Base-by-base conservation (phyloP, 2,113 vertebrate species). In the Protobothrops flavoviridis region DNA sequence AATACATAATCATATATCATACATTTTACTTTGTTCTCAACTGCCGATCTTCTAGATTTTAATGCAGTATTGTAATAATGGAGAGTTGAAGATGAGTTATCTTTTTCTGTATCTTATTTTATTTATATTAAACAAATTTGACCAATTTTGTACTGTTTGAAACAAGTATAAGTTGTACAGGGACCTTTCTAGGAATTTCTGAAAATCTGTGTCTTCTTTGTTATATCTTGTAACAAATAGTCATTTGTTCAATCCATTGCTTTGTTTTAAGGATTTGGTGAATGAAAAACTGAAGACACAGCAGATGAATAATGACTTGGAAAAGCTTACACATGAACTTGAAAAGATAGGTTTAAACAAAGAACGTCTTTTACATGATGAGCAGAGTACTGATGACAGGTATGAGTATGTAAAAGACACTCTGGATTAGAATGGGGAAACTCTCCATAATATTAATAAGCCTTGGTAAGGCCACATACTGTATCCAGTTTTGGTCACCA, bases 331-430 rank as follows among this genome's bases (percentile, higher is more conserved):
- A 50, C 98, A 99, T 0, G 99, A 99, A 94, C 97, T 99, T 96
- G 99, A 99, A 97, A 99, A 99, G 95, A 99, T 99, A 52, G 99
- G 99, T 3, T 97, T 99, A 88, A 99, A 99, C 97, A 99, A 99
- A 96, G 99, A 99, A 91, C 98, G 99, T 52, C 98, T 99, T 52
- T 97, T 99, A 92, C 98, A 98, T 0, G 99, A 99, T 64, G 99
- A 99, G n/a, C 98, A 99, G 96, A 98, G 98, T 97, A 99, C 98
- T 43, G 99, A 99, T 91, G 99, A 99, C 97, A 99, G 99, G 99
- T 99, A 90, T 69, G 96, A 97, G 97, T 55, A 17, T 20, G 57
- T 4, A 55, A 23, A 81, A 61, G 13, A 61, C n/a, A 91, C 0
- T 90, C 53, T 91, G 45, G 4, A 53, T 50, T 43, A 86, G 33